These are phyloP conservation scores for Nasua narica DNA, from an alignment of 2,797 vertebrate genomes.

Conservation along the genomic window DNA sequence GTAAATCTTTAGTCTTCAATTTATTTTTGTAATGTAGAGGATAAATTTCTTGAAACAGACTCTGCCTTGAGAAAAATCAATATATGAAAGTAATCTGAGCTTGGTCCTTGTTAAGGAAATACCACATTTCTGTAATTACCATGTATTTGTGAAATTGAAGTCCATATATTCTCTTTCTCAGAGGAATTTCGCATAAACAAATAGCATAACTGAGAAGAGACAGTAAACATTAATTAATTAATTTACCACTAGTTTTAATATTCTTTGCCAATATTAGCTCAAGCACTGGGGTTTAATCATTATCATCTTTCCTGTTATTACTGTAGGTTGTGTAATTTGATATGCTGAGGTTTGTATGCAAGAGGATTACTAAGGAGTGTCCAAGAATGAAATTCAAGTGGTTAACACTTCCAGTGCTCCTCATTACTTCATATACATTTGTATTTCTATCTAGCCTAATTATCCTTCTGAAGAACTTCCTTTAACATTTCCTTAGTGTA, in stretches of 20 bases:
- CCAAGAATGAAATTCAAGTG: not conserved
- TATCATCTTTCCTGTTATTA: not conserved
- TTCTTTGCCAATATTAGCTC: not conserved
- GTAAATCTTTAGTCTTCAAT: not conserved
- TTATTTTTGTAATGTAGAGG: not conserved
- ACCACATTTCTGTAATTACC: not conserved
- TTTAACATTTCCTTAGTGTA: not conserved
- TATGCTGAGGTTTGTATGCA: not conserved
- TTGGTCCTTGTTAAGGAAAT: not conserved
- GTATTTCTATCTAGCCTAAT: not conserved
- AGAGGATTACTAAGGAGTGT: not conserved
- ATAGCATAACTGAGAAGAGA: not conserved
- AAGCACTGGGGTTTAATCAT: not conserved
- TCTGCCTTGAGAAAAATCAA: not conserved
- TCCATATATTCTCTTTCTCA: not conserved
- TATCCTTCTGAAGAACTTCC: not conserved
- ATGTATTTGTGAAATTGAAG: not conserved
- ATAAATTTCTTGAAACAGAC: not conserved
- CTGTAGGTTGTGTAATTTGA: not conserved
- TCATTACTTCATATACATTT: not conserved
- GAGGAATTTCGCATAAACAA: not conserved
- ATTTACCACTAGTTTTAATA: not conserved
- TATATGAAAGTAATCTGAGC: not conserved
- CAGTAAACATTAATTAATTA: not conserved
- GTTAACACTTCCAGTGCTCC: not conserved